These are phyloP conservation scores for Drosophila watanabei DNA, from an alignment of 1,140 invertebrate species.

Conservation along the genomic window DNA sequence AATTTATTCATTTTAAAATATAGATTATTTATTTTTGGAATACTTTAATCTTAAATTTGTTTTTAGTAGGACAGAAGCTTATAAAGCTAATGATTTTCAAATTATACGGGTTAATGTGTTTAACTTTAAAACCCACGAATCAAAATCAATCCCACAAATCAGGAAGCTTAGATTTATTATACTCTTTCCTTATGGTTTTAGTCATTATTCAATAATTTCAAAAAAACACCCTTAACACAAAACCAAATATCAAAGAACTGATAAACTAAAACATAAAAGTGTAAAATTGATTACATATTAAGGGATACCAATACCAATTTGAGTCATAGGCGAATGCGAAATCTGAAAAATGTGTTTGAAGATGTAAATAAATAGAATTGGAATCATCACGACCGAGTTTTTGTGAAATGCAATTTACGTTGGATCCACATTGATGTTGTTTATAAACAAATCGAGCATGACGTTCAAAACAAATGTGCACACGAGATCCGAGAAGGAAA, in stretches of 20 bases:
- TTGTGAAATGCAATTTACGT: slow-evolving; percentile 20
- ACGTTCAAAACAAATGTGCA: slow-evolving; percentile 36
- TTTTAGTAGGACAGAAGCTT: too few relatives aligned
- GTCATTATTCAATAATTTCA: neutral
- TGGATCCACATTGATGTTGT: slow-evolving; percentile 30
- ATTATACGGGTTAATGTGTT: too few relatives aligned
- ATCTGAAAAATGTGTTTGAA: slow-evolving; percentile 24
- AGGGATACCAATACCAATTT: slow-evolving; percentile 3
- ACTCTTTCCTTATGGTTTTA: neutral
- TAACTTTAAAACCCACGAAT: neutral
- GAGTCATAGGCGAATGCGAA: slow-evolving; percentile 8
- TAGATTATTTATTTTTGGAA: too few relatives aligned
- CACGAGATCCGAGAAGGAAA: slow-evolving; percentile 25
- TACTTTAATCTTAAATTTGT: too few relatives aligned
- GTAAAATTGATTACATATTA: neutral
- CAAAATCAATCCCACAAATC: neutral
- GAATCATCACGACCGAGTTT: slow-evolving; percentile 11
- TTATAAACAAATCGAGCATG: slow-evolving; percentile 43
- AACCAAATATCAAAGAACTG: neutral
- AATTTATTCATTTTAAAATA: too few relatives aligned
- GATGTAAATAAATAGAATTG: slow-evolving; percentile 30
- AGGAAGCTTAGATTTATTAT: neutral
- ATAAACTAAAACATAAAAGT: neutral
- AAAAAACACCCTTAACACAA: neutral
- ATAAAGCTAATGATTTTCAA: too few relatives aligned